A percentile compares a stretch with the other conserved stretches of the same genome.
phyloP scores from a whole-genome alignment of 2,888 invertebrate species.

The Drosophila macrospina region DNA sequence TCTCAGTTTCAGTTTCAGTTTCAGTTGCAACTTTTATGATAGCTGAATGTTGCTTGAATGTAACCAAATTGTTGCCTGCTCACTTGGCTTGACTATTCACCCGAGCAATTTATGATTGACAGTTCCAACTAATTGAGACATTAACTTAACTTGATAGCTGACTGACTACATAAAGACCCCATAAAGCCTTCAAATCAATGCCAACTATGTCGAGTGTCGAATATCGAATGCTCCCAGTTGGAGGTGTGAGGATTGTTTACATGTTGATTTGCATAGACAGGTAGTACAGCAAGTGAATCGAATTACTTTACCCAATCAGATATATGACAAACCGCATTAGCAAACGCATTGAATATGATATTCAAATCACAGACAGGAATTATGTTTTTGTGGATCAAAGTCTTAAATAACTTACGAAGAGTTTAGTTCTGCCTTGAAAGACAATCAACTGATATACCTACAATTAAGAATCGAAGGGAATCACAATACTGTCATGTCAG shows the following conservation, averaged over 20 bases:
- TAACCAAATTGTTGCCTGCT: slow-evolving; percentile 59
- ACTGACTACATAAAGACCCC: slow-evolving; percentile 52
- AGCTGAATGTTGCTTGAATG: slow-evolving; percentile 44
- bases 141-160: slow-evolving; percentile 64
- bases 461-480: no score
- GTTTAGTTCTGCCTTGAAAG: background rate
- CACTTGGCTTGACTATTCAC: slow-evolving; percentile 29
- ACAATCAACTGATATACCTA: no score
- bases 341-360: background rate
- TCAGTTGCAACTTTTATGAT: slow-evolving; percentile 46
- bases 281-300: slow-evolving; percentile 6
- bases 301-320: slow-evolving; percentile 1
- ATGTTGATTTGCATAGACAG: slow-evolving; percentile 50
- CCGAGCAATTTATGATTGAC: slow-evolving; percentile 53
- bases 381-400: no score
- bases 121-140: slow-evolving; percentile 74
- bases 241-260: slow-evolving; percentile 1
- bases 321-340: background rate
- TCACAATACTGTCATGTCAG: background rate
- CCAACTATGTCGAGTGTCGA: slow-evolving; percentile 21
- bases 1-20: slow-evolving; percentile 11
- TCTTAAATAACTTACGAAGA: no score
- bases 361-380: no score
- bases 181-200: slow-evolving; percentile 54
- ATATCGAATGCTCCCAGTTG: slow-evolving; percentile 17